Evolutionary conservation across 2,113 vertebrate genomes (phyloP).

Genomic region (Dasypus novemcinctus): DNA sequence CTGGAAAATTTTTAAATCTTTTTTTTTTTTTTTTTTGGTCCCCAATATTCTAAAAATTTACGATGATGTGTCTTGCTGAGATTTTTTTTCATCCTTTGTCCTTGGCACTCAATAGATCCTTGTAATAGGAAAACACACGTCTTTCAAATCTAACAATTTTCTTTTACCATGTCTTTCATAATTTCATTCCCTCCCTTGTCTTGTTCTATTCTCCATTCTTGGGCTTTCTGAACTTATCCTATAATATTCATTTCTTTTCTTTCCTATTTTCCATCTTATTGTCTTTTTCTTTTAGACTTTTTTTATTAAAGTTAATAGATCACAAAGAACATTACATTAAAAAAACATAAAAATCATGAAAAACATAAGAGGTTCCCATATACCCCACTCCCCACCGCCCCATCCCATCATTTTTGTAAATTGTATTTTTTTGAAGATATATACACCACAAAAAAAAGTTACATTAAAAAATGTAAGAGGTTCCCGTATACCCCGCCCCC

Average conservation of each 20-base stretch:
- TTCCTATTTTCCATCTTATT: not conserved
- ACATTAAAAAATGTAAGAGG: too few relatives aligned
- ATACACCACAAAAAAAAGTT: too few relatives aligned
- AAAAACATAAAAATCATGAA: too few relatives aligned
- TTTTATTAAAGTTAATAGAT: too few relatives aligned
- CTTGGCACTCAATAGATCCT: not conserved
- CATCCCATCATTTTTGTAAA: too few relatives aligned
- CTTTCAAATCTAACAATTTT: not conserved
- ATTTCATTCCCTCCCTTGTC: not conserved
- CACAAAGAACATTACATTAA: too few relatives aligned
- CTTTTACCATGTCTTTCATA: not conserved
- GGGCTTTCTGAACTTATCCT: not conserved
- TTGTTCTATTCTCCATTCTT: not conserved
- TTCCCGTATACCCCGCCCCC: too few relatives aligned
- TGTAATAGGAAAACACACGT: not conserved
- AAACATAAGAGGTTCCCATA: too few relatives aligned
- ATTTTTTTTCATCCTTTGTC: not conserved
- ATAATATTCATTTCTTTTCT: not conserved
- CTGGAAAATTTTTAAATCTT: not conserved
- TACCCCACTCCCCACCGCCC: too few relatives aligned
- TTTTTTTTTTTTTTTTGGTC: not conserved
- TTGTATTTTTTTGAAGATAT: too few relatives aligned
- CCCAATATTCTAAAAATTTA: not conserved
- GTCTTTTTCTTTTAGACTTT: too few relatives aligned
- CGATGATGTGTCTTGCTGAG: not conserved